phyloP scores from a whole-genome alignment of 2,113 vertebrate genomes.

The Nerophis ophidion region DNA sequence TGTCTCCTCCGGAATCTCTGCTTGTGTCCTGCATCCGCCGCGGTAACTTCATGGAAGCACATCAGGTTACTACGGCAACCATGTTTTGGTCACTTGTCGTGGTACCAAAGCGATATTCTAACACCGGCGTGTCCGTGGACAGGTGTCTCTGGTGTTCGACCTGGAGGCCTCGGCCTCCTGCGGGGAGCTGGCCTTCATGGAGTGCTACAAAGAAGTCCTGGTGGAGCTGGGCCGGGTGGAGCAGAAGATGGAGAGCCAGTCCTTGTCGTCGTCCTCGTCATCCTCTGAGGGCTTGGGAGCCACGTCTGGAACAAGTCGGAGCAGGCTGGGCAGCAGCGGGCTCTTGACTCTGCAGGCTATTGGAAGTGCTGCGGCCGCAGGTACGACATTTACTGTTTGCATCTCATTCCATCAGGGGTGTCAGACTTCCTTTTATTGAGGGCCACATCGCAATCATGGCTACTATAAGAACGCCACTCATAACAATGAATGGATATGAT shows the following conservation, averaged over 20 bases:
- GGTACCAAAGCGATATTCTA: too few relatives aligned
- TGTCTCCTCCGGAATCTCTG: slow-evolving; percentile 92
- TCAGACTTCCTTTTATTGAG: too few relatives aligned
- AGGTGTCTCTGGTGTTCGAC: slow-evolving; percentile 88
- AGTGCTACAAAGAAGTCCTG: slow-evolving; percentile 84
- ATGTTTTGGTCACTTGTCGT: too few relatives aligned
- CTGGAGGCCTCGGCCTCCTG: slow-evolving; percentile 77
- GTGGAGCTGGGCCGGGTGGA: slow-evolving; percentile 83
- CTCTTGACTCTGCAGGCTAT: slow-evolving; percentile 89
- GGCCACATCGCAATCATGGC: too few relatives aligned
- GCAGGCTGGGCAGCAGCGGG: slow-evolving; percentile 76
- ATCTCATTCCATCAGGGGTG: too few relatives aligned
- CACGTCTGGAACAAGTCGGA: slow-evolving; percentile 50
- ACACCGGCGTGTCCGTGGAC: slow-evolving; percentile 1
- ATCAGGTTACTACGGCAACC: slow-evolving; percentile 72
- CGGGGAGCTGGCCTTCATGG: slow-evolving; percentile 89
- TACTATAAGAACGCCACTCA: too few relatives aligned
- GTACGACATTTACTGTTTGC: slow-evolving; percentile 49
- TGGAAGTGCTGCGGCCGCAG: slow-evolving; percentile 90
- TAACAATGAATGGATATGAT: too few relatives aligned
- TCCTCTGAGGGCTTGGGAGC: slow-evolving; percentile 69
- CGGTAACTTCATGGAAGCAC: slow-evolving; percentile 88
- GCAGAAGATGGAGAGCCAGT: slow-evolving; percentile 86
- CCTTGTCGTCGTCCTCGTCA: slow-evolving; percentile 67
- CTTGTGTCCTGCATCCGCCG: slow-evolving; percentile 87